phyloP scores from a whole-genome alignment of 1,140 invertebrate genomes.

The Formica selysi region DNA sequence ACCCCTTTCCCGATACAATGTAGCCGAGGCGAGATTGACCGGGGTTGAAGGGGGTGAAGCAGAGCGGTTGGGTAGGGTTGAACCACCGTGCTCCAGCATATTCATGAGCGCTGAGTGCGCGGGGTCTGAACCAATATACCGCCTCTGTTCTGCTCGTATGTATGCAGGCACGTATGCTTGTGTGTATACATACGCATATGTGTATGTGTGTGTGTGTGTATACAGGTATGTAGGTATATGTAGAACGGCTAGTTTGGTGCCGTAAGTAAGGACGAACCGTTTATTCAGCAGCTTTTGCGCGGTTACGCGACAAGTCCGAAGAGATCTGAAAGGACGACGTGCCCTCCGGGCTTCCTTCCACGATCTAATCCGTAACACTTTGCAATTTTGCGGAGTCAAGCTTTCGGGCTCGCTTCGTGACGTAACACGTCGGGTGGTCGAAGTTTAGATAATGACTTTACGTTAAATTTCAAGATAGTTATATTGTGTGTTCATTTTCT shows the following conservation, averaged over 20 bases:
- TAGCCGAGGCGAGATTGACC: slow-evolving; percentile 77
- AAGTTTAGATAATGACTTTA: slow-evolving; percentile 52
- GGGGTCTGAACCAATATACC: slow-evolving; percentile 82
- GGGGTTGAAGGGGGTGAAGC: slow-evolving; percentile 65
- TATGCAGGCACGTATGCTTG: slow-evolving; percentile 64
- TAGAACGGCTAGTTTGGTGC: slow-evolving; percentile 67
- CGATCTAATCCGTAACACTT: slow-evolving; percentile 63
- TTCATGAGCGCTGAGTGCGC: slow-evolving; percentile 84
- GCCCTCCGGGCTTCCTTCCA: slow-evolving; percentile 52
- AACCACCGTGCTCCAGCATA: slow-evolving; percentile 82
- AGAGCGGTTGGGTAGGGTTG: slow-evolving; percentile 67
- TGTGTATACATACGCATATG: slow-evolving; percentile 57
- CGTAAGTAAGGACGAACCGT: slow-evolving; percentile 76
- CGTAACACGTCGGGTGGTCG: slow-evolving; percentile 37
- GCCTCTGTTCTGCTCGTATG: slow-evolving; percentile 64
- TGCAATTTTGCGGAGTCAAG: slow-evolving; percentile 62
- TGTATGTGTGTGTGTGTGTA: slow-evolving; percentile 43
- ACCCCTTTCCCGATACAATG: slow-evolving; percentile 78
- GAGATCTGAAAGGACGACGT: slow-evolving; percentile 57
- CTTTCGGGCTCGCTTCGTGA: slow-evolving; percentile 42
- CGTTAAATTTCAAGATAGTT: slow-evolving; percentile 50
- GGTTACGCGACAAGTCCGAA: slow-evolving; percentile 71
- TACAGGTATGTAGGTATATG: slow-evolving; percentile 49
- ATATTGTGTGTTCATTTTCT: neutral
- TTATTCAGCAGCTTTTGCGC: slow-evolving; percentile 77